Percentiles rank a stretch among this genome's conserved stretches.
Evolutionary conservation across 2,888 invertebrate genomes (phyloP).

Genomic region (Linyphia triangularis): DNA sequence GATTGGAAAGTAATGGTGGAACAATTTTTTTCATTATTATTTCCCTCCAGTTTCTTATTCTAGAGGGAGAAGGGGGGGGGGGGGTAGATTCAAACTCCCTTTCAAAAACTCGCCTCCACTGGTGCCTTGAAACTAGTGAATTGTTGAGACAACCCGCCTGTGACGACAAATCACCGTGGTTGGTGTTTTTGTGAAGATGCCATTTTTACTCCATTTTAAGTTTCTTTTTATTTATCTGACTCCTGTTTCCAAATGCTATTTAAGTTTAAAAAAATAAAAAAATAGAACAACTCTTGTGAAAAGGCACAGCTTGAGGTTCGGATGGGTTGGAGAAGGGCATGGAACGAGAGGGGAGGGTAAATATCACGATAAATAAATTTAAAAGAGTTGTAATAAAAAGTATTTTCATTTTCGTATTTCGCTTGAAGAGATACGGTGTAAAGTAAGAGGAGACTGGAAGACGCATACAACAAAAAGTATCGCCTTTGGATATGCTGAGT

Average conservation of each 20-base stretch:
- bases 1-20: constrained; percentile 69
- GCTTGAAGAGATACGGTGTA: constrained; percentile 47
- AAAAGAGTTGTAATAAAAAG: constrained; percentile 8
- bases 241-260: constrained; percentile 20
- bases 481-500: constrained; percentile 21
- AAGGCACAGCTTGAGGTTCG: neutral
- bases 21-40: constrained; percentile 6
- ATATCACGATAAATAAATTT: neutral
- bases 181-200: constrained; percentile 34
- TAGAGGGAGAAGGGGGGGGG: neutral
- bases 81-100: neutral
- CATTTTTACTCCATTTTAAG: constrained; percentile 1
- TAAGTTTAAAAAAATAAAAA: constrained; percentile 12
- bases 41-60: constrained; percentile 2
- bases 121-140: constrained; percentile 62
- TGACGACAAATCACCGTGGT: constrained; percentile 43
- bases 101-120: constrained; percentile 55
- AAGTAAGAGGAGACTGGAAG: neutral
- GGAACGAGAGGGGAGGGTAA: constrained; percentile 10
- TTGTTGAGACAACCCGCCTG: constrained; percentile 64
- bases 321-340: neutral
- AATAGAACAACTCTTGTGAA: neutral
- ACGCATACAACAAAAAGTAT: constrained; percentile 4
- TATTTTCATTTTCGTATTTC: constrained; percentile 49
- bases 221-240: neutral